A percentile compares a stretch with the other conserved stretches of the same genome.
phyloP scores from a whole-genome alignment of 1,140 invertebrate species.

The Holotrichia oblita region DNA sequence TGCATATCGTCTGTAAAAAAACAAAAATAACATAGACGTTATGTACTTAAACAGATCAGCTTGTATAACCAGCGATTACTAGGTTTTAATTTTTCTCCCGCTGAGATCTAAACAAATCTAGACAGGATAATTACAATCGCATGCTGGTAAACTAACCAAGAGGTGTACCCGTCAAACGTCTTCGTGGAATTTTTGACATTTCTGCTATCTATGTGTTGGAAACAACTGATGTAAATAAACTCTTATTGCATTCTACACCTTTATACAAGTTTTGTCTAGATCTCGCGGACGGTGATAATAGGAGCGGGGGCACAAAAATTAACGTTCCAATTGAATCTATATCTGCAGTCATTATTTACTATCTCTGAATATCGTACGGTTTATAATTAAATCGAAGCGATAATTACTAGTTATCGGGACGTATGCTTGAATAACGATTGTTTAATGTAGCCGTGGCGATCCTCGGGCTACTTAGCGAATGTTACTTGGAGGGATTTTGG shows the following conservation, averaged over 20 bases:
- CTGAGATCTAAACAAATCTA: neutral
- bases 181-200: neutral
- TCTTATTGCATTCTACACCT: neutral
- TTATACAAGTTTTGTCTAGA: neutral
- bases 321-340: neutral
- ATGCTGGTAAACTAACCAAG: neutral
- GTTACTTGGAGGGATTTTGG: neutral
- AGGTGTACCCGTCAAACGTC: neutral
- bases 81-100: neutral
- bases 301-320: neutral
- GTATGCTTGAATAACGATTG: neutral
- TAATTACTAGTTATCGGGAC: neutral
- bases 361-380: neutral
- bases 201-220: too few relatives aligned
- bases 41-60: too few relatives aligned
- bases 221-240: too few relatives aligned
- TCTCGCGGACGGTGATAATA: too few relatives aligned
- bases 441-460: slow-evolving; percentile 1
- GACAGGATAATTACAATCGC: neutral
- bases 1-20: too few relatives aligned
- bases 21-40: too few relatives aligned
- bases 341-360: slow-evolving; percentile 3
- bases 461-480: neutral
- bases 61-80: neutral
- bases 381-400: slow-evolving; percentile 3